Percentiles rank a stretch among this genome's conserved stretches.
phyloP scores from a whole-genome alignment of 2,797 vertebrate species.

The Miichthys miiuy region DNA sequence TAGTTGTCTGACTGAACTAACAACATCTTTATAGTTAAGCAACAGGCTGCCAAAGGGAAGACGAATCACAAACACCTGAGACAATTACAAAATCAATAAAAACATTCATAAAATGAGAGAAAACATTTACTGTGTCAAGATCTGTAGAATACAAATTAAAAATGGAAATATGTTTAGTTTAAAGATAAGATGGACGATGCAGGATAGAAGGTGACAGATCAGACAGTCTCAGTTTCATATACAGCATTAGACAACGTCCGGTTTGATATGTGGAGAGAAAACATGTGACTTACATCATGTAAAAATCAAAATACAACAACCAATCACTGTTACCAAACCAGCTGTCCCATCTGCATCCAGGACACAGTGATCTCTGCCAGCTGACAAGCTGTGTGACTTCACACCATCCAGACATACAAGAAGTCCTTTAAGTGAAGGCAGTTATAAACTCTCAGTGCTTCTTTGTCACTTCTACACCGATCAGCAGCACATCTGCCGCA shows the following conservation, averaged over 20 bases:
- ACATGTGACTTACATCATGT: background rate
- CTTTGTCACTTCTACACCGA: constrained; percentile 16
- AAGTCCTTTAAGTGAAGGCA: constrained; percentile 18
- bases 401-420: constrained; percentile 15
- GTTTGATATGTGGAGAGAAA: background rate
- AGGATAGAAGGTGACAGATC: no score
- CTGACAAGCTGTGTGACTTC: constrained; percentile 5
- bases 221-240: background rate
- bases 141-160: background rate
- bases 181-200: background rate
- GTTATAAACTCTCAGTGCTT: constrained; percentile 20
- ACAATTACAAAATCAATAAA: background rate
- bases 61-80: background rate
- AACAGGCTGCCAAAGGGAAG: background rate
- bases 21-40: background rate
- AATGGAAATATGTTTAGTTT: background rate
- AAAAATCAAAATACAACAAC: background rate
- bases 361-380: background rate
- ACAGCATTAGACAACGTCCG: background rate
- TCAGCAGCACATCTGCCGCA: constrained; percentile 45
- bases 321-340: constrained; percentile 2
- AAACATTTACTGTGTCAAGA: background rate
- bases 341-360: constrained; percentile 6
- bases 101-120: background rate
- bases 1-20: background rate